These are phyloP conservation scores for Dicyrtoma fusca DNA, from an alignment of 2,888 invertebrate genomes.

Conservation along the genomic window DNA sequence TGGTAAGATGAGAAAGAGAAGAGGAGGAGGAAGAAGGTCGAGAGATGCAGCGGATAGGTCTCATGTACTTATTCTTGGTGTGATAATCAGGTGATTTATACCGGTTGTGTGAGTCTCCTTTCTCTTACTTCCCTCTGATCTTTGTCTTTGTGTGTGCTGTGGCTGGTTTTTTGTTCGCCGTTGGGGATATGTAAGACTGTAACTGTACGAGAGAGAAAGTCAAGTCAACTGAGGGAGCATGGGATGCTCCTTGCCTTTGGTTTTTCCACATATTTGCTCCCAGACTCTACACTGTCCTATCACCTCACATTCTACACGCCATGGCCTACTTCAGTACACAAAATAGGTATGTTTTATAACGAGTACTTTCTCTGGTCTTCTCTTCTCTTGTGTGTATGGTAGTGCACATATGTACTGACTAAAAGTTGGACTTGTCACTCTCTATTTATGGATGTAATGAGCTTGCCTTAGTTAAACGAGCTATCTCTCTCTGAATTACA, in stretches of 20 bases:
- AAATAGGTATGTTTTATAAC: too few relatives aligned
- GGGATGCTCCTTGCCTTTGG: neutral
- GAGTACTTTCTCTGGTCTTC: too few relatives aligned
- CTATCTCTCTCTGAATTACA: too few relatives aligned
- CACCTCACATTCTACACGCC: too few relatives aligned
- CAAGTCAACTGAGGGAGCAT: neutral
- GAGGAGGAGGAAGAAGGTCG: constrained; percentile 22
- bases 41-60: constrained; percentile 43
- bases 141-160: constrained; percentile 37
- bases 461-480: too few relatives aligned
- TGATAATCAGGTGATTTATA: constrained; percentile 52
- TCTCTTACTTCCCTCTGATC: constrained; percentile 37
- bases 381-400: too few relatives aligned
- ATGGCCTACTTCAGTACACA: too few relatives aligned
- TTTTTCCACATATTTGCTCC: neutral
- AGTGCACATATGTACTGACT: too few relatives aligned
- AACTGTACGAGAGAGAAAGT: neutral
- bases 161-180: constrained; percentile 44
- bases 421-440: constrained; percentile 5
- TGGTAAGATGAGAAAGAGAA: constrained; percentile 19
- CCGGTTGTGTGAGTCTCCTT: constrained; percentile 35
- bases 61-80: constrained; percentile 50
- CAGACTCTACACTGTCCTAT: too few relatives aligned
- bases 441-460: constrained; percentile 7
- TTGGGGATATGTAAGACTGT: constrained; percentile 40